These are phyloP conservation scores for Mormyrus lacerda DNA, from an alignment of 2,113 vertebrate genomes.

Conservation along the genomic window DNA sequence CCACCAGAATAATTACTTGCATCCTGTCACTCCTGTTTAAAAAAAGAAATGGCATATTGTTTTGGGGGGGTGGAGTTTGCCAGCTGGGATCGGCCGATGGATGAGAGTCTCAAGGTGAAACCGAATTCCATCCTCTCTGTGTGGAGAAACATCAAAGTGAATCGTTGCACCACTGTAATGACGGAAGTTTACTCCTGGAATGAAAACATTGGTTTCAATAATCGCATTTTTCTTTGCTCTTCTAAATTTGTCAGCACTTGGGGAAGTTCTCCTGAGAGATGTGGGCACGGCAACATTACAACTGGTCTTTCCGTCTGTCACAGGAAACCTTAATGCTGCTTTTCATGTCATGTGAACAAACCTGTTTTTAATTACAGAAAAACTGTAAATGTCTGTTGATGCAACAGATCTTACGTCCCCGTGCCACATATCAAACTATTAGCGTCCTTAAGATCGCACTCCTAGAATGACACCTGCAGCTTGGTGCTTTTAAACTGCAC, in stretches of 20 bases:
- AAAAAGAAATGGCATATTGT: neutral
- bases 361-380: neutral
- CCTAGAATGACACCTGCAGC: neutral
- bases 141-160: neutral
- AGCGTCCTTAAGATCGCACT: neutral
- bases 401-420: neutral
- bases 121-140: neutral
- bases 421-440: neutral
- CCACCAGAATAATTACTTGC: conserved; percentile 8
- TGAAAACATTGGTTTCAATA: neutral
- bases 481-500: neutral
- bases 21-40: neutral
- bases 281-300: neutral
- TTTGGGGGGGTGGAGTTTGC: neutral
- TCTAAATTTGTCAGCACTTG: neutral
- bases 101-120: neutral
- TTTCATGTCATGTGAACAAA: neutral
- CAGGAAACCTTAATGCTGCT: neutral
- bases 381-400: neutral
- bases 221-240: neutral
- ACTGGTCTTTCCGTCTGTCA: neutral
- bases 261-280: neutral
- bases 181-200: neutral
- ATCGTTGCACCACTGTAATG: neutral
- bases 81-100: neutral